Evolutionary conservation across 2,797 vertebrate genomes (phyloP), one percentile per base, ranked within the genome.

Genomic region (Tinamus major): DNA sequence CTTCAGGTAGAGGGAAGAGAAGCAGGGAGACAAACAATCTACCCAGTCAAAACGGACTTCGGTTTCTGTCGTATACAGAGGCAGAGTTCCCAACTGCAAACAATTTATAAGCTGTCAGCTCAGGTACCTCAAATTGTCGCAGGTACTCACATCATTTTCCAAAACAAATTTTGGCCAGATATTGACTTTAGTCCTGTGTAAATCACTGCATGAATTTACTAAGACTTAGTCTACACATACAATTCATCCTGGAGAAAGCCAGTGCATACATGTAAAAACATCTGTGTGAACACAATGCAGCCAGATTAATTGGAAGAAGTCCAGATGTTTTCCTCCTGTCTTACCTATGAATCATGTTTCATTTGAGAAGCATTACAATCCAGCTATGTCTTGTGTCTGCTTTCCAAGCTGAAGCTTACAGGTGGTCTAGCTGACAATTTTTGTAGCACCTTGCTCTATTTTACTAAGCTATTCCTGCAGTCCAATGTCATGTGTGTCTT

Each of bases 41-140:
- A 41, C 17, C 59, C 1, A 0, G 46, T 48, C 42, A 51, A 16
- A 70, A 72, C 0, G 2, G 19, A 15, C 37, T 80, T 88, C 58
- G 53, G 8, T 62, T 88, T 53, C 76, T 87, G 48, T 29, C 20
- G 35, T 19, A 14, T 44, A 21, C 14, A 31, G 21, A 41, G 49
- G 35, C 23, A 33, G 31, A 59, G 8, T 4, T 61, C 26, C 58
- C 65, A 68, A 35, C 9, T 53, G 27, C 37, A 80, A 68, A 87
- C 42, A 37, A 23, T 0, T 0, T 44, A 7, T 7, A 33, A 68
- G 13, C 41, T 84, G 27, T 33, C 39, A 74, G 5, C 44, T 78
- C 4, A 13, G 1, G 1, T 39, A 55, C n/a, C 63, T 71, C 8
- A 77, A 61, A 15, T 29, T 62, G 35, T 42, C 55, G n/a, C 9